Conservation (phyloP, 2,888 invertebrate genomes). For the Drymonia ruficornis region DNA sequence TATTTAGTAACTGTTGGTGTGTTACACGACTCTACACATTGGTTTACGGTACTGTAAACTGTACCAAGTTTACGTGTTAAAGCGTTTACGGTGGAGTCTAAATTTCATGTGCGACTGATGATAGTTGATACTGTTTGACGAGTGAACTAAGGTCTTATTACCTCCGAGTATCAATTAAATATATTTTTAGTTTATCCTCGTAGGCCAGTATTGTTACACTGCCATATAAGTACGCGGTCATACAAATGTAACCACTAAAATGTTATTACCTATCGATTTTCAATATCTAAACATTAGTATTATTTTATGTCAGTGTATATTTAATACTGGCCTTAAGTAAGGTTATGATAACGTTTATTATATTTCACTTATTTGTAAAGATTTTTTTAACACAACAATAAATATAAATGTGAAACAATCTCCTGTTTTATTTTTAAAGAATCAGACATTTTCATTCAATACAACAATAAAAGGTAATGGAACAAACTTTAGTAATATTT, state of each 20-base stretch:
- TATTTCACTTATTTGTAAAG: slow-evolving; percentile 84
- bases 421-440: slow-evolving; percentile 61
- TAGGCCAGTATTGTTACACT: slow-evolving; percentile 60
- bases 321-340: slow-evolving; percentile 60
- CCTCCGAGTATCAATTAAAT: slow-evolving; percentile 84
- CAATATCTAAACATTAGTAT: slow-evolving; percentile 27
- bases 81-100: slow-evolving; percentile 54
- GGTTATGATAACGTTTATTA: slow-evolving; percentile 77
- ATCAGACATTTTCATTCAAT: no score
- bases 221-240: slow-evolving; percentile 26
- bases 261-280: slow-evolving; percentile 34
- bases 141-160: slow-evolving; percentile 80
- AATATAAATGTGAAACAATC: slow-evolving; percentile 81
- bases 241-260: slow-evolving; percentile 16
- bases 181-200: slow-evolving; percentile 70
- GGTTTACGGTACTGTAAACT: slow-evolving; percentile 57
- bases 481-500: slow-evolving; percentile 70
- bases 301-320: slow-evolving; percentile 57
- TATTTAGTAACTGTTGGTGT: slow-evolving; percentile 75
- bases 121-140: slow-evolving; percentile 77
- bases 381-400: slow-evolving; percentile 84
- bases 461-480: slow-evolving; percentile 52
- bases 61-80: slow-evolving; percentile 49
- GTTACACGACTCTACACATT: slow-evolving; percentile 60
- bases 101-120: slow-evolving; percentile 72